These are phyloP conservation scores for Chaenodraco wilsoni DNA, from an alignment of 2,797 vertebrate species.

Conservation along the genomic window DNA sequence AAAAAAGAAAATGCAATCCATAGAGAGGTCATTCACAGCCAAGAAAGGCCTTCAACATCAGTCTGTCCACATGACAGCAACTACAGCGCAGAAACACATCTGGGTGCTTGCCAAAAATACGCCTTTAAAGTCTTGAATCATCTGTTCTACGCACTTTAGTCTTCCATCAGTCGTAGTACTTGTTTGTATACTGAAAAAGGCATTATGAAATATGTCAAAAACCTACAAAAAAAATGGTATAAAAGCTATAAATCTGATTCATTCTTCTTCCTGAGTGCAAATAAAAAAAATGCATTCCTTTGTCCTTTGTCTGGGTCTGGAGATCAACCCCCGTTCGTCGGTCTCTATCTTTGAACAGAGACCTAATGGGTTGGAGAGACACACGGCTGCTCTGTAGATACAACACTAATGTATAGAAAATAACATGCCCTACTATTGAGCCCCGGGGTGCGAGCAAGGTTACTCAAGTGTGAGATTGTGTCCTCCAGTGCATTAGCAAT, in stretches of 20 bases:
- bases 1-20: neutral
- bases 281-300: conserved; percentile 30
- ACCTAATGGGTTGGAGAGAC: conserved; percentile 57
- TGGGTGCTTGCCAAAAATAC: neutral
- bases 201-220: neutral
- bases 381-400: conserved; percentile 51
- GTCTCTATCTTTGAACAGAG: conserved; percentile 34
- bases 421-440: conserved; percentile 51
- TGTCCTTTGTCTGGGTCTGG: conserved; percentile 36
- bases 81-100: neutral
- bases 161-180: neutral
- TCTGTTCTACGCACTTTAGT: neutral
- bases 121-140: conserved; percentile 2
- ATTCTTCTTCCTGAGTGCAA: conserved; percentile 1
- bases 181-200: conserved; percentile 2
- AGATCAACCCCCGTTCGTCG: conserved; percentile 30
- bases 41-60: conserved; percentile 1
- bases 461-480: conserved; percentile 76
- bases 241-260: conserved; percentile 1
- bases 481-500: conserved; percentile 65
- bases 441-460: conserved; percentile 67
- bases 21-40: neutral
- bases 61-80: conserved; percentile 5
- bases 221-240: neutral
- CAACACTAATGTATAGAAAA: conserved; percentile 71